A percentile compares a stretch with the other conserved stretches of the same genome.
phyloP scores from a whole-genome alignment of 2,797 vertebrate species.

The Zenarchopterus dispar region DNA sequence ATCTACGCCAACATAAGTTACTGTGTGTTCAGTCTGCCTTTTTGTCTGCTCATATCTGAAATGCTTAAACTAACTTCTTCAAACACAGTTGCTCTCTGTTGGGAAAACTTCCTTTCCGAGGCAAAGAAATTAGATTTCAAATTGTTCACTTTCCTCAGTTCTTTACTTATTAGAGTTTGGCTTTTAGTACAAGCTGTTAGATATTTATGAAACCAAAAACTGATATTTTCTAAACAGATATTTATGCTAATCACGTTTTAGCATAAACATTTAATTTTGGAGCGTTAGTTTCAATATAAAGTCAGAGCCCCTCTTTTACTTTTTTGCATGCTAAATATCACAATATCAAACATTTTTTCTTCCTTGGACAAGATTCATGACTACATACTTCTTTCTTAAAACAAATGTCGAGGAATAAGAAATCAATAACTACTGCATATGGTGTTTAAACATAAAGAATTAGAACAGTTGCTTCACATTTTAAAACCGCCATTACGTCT shows the following conservation, averaged over 20 bases:
- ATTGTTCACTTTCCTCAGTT: conserved; percentile 46
- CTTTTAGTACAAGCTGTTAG: conserved; percentile 29
- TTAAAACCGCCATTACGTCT: conserved; percentile 54
- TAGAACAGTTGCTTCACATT: conserved; percentile 60
- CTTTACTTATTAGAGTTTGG: conserved; percentile 37
- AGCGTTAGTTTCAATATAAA: neutral
- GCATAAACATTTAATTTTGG: neutral
- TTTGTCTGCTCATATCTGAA: conserved; percentile 50
- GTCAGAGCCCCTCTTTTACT: neutral
- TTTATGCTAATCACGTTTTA: conserved; percentile 17
- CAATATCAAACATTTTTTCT: conserved; percentile 6
- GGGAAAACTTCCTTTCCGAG: conserved; percentile 50
- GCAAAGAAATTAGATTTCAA: conserved; percentile 61
- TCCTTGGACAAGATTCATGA: neutral
- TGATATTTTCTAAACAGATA: conserved; percentile 27
- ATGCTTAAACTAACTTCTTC: conserved; percentile 45
- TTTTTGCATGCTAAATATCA: neutral
- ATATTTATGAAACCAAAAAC: conserved; percentile 26
- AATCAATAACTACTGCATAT: conserved; percentile 12
- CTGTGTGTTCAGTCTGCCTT: conserved; percentile 23
- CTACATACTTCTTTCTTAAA: neutral
- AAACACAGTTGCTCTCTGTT: conserved; percentile 44
- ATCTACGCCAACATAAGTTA: conserved; percentile 36
- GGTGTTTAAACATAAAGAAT: conserved; percentile 19
- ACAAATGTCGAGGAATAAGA: conserved; percentile 14